Base-by-base conservation (phyloP, 2,888 invertebrate genomes). In the Mythimna ferrago region DNA sequence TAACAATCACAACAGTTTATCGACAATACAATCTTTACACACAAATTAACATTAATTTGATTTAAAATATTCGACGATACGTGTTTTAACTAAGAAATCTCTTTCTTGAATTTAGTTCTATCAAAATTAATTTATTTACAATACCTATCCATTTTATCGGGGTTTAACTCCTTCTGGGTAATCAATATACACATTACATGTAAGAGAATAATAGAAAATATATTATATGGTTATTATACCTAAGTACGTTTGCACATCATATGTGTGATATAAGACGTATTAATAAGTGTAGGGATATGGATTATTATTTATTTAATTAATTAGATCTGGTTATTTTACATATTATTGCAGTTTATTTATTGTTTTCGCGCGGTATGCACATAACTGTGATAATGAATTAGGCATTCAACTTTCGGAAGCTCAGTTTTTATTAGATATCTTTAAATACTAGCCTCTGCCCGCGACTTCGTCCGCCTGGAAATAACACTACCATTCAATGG, bases 1-100 rank as follows among this genome's bases (percentile, higher is more conserved):
- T 95, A 95, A 96, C 95, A 95, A 95, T 95, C 95, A 96, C 96
- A 96, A 96, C 95, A 94, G 91, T 94, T 86, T 93, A 89, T 93
- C 93, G 94, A 94, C 94, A 90, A 92, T 94, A 95, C 92, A 92
- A 93, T 94, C 87, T 90, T 91, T 91, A 90, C 89, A 93, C 91
- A 92, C 88, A 92, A 91, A 92, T 83, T 91, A 90, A 89, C 87
- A 89, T 91, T 90, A 87, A 89, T 87, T 90, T 87, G 87, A 89
- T 91, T 92, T 88, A 89, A 92, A 91, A 90, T 90, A 92, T 91
- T 86, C 80, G 89, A 91, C 90, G 81, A 89, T 87, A 91, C 88
- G 86, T 89, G 89, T 89, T 85, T 87, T 87, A 89, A 90, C 88
- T 88, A 91, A 81, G 71, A 86, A 65, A 81, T 79, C 68, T 75